A percentile compares a stretch with the other conserved stretches of the same genome.
Conservation (phyloP, 2,797 vertebrate genomes). For the Myotis findleyi region DNA sequence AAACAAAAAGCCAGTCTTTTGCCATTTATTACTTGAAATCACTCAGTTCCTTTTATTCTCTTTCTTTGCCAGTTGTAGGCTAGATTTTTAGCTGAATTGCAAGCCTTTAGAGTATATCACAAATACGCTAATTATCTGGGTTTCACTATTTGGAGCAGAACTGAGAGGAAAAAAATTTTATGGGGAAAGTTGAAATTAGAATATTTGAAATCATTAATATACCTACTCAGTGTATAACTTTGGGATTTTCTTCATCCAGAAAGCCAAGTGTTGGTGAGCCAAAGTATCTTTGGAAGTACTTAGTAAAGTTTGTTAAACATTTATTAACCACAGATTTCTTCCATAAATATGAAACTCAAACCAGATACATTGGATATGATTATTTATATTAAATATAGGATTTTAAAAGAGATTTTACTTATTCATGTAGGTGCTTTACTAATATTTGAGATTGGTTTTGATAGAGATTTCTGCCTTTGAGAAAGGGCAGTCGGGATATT, state of each 20-base stretch:
- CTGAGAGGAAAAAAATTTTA: not conserved
- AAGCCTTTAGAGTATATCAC: not conserved
- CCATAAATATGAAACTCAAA: slow-evolving; percentile 35
- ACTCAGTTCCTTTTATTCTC: not conserved
- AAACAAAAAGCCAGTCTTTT: not conserved
- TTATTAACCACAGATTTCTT: not conserved
- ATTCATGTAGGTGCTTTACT: not conserved
- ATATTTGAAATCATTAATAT: slow-evolving; percentile 12
- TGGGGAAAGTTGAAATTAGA: slow-evolving; percentile 34
- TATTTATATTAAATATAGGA: not conserved
- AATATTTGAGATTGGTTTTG: not conserved
- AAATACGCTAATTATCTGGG: not conserved
- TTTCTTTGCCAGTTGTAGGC: not conserved
- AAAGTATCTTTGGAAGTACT: not conserved
- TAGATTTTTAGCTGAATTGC: slow-evolving; percentile 1
- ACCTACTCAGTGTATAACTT: not conserved
- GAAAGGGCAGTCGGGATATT: not conserved
- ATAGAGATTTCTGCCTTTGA: not conserved
- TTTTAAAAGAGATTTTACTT: not conserved
- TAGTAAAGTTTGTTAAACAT: not conserved
- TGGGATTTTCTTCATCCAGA: not conserved
- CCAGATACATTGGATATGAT: not conserved
- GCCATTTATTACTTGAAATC: slow-evolving; percentile 22
- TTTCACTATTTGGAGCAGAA: slow-evolving; percentile 6
- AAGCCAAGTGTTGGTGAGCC: not conserved